phyloP scores from a whole-genome alignment of 2,113 vertebrate species.

The Nyctereutes procyonoides region DNA sequence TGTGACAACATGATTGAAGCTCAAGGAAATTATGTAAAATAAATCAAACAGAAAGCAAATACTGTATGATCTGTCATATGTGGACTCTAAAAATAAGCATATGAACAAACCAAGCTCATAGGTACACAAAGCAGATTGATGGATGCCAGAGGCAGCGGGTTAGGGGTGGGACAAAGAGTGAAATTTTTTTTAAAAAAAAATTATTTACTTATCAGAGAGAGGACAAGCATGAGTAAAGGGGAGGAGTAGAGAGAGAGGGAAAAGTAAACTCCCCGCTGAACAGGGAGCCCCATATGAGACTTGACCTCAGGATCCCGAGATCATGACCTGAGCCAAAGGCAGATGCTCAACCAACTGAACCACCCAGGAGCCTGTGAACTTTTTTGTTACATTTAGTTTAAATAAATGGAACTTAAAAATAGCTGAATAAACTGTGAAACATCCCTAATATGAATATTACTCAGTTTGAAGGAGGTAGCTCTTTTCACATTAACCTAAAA shows the following conservation, averaged over 20 bases:
- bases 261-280: fast-evolving
- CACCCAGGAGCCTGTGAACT: not conserved
- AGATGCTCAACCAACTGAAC: not conserved
- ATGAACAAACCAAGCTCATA: not conserved
- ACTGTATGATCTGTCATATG: not conserved
- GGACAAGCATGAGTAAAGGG: not conserved
- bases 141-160: not conserved
- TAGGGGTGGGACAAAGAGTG: not conserved
- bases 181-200: not conserved
- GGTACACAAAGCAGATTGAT: not conserved
- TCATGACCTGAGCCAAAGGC: not conserved
- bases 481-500: not conserved
- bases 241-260: not conserved
- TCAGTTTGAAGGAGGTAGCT: not conserved
- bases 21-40: not conserved
- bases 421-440: not conserved
- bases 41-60: not conserved
- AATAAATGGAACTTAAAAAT: not conserved
- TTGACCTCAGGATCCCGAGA: not conserved
- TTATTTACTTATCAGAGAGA: not conserved
- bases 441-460: too few relatives aligned
- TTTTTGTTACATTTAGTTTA: not conserved
- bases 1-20: not conserved
- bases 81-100: not conserved
- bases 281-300: not conserved